Conservation (phyloP, 2,888 invertebrate species). For the Calliopum simillimum region DNA sequence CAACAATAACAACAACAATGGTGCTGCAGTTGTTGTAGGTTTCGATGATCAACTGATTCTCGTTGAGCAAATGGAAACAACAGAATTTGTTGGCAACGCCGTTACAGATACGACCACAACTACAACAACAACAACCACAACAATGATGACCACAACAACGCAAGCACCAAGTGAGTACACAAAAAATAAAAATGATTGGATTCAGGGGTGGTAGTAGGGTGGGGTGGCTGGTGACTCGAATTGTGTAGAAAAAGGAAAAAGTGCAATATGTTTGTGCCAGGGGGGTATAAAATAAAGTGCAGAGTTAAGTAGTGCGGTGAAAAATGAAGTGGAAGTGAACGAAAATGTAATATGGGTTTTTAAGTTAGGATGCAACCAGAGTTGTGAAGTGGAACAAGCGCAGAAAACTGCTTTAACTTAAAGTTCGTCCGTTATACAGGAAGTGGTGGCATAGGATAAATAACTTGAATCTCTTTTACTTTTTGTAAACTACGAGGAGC, state of each 20-base stretch:
- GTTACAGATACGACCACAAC: conserved; percentile 64
- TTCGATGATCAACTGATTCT: conserved; percentile 66
- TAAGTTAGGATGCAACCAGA: no score
- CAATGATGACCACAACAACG: conserved; percentile 73
- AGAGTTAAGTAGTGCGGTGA: no score
- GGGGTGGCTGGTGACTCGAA: not conserved
- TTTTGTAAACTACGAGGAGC: no score
- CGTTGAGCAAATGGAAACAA: conserved; percentile 67
- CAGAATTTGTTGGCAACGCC: conserved; percentile 68
- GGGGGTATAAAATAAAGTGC: no score
- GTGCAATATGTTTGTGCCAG: not conserved
- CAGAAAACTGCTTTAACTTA: no score
- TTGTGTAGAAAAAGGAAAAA: not conserved
- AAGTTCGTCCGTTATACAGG: no score
- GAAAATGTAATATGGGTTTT: no score
- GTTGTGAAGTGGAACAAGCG: no score
- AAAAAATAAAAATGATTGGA: conserved; percentile 2
- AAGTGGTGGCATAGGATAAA: no score
- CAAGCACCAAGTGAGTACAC: conserved; percentile 71
- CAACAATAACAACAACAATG: conserved; percentile 33
- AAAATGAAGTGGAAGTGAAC: no score
- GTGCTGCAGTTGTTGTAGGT: conserved; percentile 52
- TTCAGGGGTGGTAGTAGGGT: not conserved
- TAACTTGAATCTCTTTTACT: no score
- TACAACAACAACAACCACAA: conserved; percentile 71